Evolutionary conservation across 2,797 vertebrate species (phyloP).

Genomic region (Pteropus rufus): DNA sequence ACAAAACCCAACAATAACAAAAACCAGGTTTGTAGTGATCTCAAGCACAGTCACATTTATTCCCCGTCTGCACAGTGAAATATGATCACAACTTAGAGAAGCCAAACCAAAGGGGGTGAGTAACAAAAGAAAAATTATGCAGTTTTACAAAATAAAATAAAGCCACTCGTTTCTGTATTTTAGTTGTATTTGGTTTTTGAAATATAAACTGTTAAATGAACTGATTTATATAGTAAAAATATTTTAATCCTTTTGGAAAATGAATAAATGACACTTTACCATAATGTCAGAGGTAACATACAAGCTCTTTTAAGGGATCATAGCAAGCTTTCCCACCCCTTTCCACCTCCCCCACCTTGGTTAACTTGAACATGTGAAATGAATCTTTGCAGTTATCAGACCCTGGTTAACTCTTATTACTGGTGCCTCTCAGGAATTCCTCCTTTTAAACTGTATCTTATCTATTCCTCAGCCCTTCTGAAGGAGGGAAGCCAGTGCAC

Average conservation of each 20-base stretch:
- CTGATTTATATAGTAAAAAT: not conserved
- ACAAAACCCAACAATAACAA: not conserved
- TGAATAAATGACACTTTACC: not conserved
- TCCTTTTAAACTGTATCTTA: slow-evolving; percentile 58
- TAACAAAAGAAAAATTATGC: slow-evolving; percentile 21
- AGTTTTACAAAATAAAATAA: slow-evolving; percentile 42
- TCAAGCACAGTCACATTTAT: not conserved
- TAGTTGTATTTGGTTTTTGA: not conserved
- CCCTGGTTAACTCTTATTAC: slow-evolving; percentile 52
- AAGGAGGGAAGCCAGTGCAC: not conserved
- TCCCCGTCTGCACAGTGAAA: not conserved
- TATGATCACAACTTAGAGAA: slow-evolving; percentile 16
- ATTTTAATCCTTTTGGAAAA: slow-evolving; percentile 5
- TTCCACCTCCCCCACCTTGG: not conserved
- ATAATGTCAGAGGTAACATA: not conserved
- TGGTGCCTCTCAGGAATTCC: slow-evolving; percentile 58
- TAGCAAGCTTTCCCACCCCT: not conserved
- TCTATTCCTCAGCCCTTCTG: slow-evolving; percentile 55
- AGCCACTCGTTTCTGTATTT: not conserved
- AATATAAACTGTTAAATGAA: slow-evolving; percentile 39
- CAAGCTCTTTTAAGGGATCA: not conserved
- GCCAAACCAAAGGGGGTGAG: not conserved
- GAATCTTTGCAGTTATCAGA: not conserved
- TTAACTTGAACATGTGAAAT: slow-evolving; percentile 44
- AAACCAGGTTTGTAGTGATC: not conserved